A percentile compares a stretch with the other conserved stretches of the same genome.
phyloP scores from a whole-genome alignment of 2,888 invertebrate genomes.

The Amphipoea lucens region DNA sequence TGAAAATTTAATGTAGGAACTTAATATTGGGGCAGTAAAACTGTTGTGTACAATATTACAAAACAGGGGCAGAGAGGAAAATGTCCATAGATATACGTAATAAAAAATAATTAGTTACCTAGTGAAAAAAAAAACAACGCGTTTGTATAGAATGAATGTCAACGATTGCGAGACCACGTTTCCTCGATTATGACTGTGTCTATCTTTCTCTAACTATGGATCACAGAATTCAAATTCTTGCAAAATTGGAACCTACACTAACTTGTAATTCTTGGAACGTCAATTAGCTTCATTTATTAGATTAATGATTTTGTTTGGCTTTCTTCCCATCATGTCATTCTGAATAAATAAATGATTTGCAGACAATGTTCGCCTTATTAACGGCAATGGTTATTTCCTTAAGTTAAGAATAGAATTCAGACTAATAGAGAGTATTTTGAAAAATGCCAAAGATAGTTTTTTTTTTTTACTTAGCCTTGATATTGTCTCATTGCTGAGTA shows the following conservation, averaged over 20 bases:
- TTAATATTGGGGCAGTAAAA: too few relatives aligned
- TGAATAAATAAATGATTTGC: not conserved
- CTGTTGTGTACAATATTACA: too few relatives aligned
- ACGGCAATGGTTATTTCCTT: not conserved
- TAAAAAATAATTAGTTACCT: too few relatives aligned
- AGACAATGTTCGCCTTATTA: not conserved
- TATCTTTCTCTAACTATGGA: not conserved
- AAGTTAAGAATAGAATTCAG: not conserved
- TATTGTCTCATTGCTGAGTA: not conserved
- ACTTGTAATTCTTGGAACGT: not conserved
- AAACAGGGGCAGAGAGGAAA: too few relatives aligned
- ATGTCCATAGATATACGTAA: too few relatives aligned
- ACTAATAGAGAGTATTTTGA: not conserved
- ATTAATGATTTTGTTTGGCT: constrained; percentile 5
- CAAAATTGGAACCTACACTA: not conserved
- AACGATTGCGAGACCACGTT: too few relatives aligned
- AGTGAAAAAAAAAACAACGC: too few relatives aligned
- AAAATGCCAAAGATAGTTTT: not conserved
- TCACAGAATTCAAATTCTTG: not conserved
- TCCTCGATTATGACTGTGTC: too few relatives aligned
- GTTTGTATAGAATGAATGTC: too few relatives aligned
- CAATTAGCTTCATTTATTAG: not conserved
- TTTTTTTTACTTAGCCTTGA: not conserved
- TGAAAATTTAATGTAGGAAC: not conserved
- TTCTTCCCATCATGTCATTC: not conserved